Evolutionary conservation across 2,888 invertebrate genomes (phyloP).

Genomic region (Papilio elwesi): DNA sequence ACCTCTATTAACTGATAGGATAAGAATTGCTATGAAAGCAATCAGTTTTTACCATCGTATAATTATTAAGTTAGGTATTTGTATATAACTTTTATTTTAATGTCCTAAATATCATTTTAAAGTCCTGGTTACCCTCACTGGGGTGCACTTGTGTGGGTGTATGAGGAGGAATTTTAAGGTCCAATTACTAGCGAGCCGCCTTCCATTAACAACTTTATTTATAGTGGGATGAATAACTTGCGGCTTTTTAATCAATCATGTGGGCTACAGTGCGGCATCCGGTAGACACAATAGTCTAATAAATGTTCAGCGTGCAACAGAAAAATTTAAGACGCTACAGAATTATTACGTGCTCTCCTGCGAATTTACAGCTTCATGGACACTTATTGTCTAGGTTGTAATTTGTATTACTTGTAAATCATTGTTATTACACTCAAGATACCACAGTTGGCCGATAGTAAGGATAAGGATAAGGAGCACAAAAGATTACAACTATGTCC

Average conservation of each 20-base stretch:
- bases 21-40: too few species aligned
- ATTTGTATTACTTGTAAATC: neutral
- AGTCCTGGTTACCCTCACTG: slow-evolving; percentile 32
- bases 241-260: slow-evolving; percentile 81
- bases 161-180: slow-evolving; percentile 70
- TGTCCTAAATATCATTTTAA: slow-evolving; percentile 28
- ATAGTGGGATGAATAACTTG: slow-evolving; percentile 76
- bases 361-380: neutral
- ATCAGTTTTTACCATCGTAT: too few species aligned
- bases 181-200: slow-evolving; percentile 73
- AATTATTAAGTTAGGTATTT: too few species aligned
- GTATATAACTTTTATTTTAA: neutral
- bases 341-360: neutral
- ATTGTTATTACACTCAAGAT: too few species aligned
- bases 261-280: slow-evolving; percentile 67
- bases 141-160: slow-evolving; percentile 57
- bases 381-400: neutral
- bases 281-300: slow-evolving; percentile 68
- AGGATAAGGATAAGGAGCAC: neutral
- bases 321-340: slow-evolving; percentile 43
- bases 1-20: too few species aligned
- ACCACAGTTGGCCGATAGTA: too few species aligned
- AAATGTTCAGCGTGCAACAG: slow-evolving; percentile 58
- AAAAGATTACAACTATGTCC: too few species aligned
- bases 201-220: slow-evolving; percentile 80